These are phyloP conservation scores for Lacerta bilineata DNA, from an alignment of 2,797 vertebrate species.

Conservation along the genomic window DNA sequence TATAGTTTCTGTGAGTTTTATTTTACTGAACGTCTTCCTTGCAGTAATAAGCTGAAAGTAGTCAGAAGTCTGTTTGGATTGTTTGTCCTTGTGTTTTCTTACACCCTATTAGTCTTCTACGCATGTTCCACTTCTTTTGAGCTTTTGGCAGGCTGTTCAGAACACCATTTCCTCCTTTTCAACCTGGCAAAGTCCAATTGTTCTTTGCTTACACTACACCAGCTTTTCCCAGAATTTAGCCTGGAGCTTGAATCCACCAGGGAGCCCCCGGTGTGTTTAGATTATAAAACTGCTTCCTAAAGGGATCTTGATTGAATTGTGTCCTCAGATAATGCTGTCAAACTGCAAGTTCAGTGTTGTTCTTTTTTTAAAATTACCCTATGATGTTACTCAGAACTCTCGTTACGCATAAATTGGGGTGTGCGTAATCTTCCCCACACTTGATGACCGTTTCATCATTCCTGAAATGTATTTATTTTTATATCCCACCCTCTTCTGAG, in stretches of 20 bases:
- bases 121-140: conserved; percentile 73
- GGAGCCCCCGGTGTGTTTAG: conserved; percentile 76
- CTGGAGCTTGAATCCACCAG: conserved; percentile 75
- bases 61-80: conserved; percentile 56
- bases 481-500: neutral
- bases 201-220: conserved; percentile 77
- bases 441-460: conserved; percentile 12
- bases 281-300: conserved; percentile 74
- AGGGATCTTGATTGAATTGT: conserved; percentile 47
- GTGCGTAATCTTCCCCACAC: neutral
- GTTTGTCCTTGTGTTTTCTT: conserved; percentile 52
- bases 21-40: fast-evolving
- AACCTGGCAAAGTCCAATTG: conserved; percentile 77
- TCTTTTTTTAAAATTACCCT: neutral
- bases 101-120: conserved; percentile 65
- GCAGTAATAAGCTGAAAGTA: conserved; percentile 33
- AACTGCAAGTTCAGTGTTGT: conserved; percentile 48
- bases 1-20: neutral
- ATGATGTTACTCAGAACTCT: conserved; percentile 32
- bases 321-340: conserved; percentile 57
- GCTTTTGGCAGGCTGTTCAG: conserved; percentile 77
- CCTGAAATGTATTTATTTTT: conserved; percentile 18
- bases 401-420: neutral
- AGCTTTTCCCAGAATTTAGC: conserved; percentile 83
- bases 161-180: conserved; percentile 84